Evolutionary conservation across 2,113 vertebrate species (phyloP), one percentile per base, ranked within the genome.

Genomic region (Oryzias celebensis): DNA sequence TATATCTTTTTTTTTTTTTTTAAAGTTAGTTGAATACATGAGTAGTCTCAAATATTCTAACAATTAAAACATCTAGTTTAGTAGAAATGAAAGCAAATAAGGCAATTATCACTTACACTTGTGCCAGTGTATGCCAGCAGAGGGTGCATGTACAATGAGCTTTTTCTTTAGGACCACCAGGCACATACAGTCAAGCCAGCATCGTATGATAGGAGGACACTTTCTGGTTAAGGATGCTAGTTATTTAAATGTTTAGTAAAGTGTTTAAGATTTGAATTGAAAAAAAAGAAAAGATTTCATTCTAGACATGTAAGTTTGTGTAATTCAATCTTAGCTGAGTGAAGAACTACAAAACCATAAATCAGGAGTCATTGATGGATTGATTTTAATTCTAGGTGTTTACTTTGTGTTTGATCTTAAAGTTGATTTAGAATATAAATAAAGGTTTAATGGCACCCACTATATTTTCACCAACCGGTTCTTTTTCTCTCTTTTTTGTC

Each of bases 61-160:
- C 8, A 3, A 36, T 36, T 8, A 36, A 36, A 36, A 12, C 36
- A 36, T 36, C 36, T 36, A 36, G 10, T 36, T 36, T 12, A 36
- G 36, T 12, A 12, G 10, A 36, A 36, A 36, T 36, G 8, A 36
- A 36, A 36, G 12, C 10, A 2, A 36, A 36, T 36, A 51, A 20
- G 57, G 43, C 20, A 8, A 65, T 64, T 41, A 3, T 71, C 72
- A 59, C 16, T 24, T 75, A 67, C 18, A 63, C 20, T 20, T 20
- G 59, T 68, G 24, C 71, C 78, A 23, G 23, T 52, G 23, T 52
- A 66, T 26, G 51, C 85, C 88, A 82, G 36, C 68, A 80, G 90
- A 72, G 69, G 75, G 83, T 1, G 80, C 58, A 0, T 17, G 14
- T 56, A 87, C 88, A 90, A 87, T 67, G 70, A 83, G 36, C 4